A percentile compares a stretch with the other conserved stretches of the same genome.
phyloP scores from a whole-genome alignment of 2,113 vertebrate species.

The Dendropsophus ebraccatus region DNA sequence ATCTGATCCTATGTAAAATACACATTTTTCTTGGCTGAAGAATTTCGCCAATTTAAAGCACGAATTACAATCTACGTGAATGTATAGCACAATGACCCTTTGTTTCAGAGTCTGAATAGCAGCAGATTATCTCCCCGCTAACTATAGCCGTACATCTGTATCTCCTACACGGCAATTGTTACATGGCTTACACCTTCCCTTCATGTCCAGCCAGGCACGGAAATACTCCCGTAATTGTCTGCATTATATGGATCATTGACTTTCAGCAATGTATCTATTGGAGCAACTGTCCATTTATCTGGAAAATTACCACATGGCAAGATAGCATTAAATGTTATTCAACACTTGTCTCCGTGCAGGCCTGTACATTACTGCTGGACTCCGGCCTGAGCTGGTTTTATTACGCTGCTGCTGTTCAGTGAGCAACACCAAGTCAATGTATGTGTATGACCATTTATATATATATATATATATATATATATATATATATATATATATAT shows the following conservation, averaged over 20 bases:
- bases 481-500: no score
- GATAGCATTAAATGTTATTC: constrained; percentile 63
- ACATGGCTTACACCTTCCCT: constrained; percentile 54
- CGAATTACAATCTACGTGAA: not conserved
- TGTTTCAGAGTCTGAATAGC: not conserved
- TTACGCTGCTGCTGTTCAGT: not conserved
- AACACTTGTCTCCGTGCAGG: constrained; percentile 61
- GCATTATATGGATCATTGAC: constrained; percentile 72
- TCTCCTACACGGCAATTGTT: constrained; percentile 47
- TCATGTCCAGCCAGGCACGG: constrained; percentile 60
- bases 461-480: no score
- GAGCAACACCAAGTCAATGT: not conserved
- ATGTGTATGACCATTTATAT: not conserved
- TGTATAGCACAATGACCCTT: not conserved
- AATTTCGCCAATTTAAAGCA: not conserved
- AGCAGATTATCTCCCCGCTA: not conserved
- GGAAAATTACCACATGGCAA: constrained; percentile 73
- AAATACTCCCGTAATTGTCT: constrained; percentile 68
- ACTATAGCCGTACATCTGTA: not conserved
- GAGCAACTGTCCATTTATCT: constrained; percentile 74
- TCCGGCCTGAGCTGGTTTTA: constrained; percentile 42
- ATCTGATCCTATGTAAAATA: not conserved
- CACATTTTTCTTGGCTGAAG: not conserved
- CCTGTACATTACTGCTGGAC: constrained; percentile 17
- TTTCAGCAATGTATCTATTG: constrained; percentile 68